These are phyloP conservation scores for Tubulanus polymorphus DNA, from an alignment of 2,888 invertebrate species.

Conservation along the genomic window DNA sequence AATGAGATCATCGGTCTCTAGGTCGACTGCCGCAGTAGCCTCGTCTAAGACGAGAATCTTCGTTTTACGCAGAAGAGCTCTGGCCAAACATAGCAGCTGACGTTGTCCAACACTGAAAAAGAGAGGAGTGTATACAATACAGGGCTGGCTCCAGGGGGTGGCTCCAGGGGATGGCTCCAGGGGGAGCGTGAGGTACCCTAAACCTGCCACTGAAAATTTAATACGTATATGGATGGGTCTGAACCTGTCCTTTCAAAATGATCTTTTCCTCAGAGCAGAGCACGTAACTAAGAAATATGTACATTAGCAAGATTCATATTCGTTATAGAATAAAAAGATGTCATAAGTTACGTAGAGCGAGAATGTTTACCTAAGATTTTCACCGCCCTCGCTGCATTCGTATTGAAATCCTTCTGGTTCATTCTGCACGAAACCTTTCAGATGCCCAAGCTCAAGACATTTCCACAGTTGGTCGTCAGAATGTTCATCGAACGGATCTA, in stretches of 20 bases:
- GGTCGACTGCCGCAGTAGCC: constrained; percentile 85
- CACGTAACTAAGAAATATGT: too few species aligned
- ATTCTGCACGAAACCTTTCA: constrained; percentile 77
- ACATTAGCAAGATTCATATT: too few species aligned
- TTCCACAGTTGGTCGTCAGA: constrained; percentile 82
- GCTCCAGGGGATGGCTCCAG: too few species aligned
- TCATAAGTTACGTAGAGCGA: too few species aligned
- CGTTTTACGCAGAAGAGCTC: constrained; percentile 80
- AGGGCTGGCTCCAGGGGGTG: too few species aligned
- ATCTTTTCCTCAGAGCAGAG: too few species aligned
- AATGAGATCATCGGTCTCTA: constrained; percentile 81
- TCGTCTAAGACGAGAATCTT: constrained; percentile 84
- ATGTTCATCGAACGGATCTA: constrained; percentile 81
- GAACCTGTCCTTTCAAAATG: too few species aligned
- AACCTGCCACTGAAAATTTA: too few species aligned
- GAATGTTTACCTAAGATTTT: constrained; percentile 62
- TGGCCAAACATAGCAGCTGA: constrained; percentile 81
- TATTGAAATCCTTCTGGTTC: constrained; percentile 74
- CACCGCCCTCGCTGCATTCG: constrained; percentile 85
- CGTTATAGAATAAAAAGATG: too few species aligned
- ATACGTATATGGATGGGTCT: too few species aligned
- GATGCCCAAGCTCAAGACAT: constrained; percentile 82
- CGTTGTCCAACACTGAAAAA: constrained; percentile 76
- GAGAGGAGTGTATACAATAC: too few species aligned
- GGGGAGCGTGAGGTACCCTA: too few species aligned